Conservation (phyloP, 2,888 invertebrate species). For the Gonocerus acuteangulatus region DNA sequence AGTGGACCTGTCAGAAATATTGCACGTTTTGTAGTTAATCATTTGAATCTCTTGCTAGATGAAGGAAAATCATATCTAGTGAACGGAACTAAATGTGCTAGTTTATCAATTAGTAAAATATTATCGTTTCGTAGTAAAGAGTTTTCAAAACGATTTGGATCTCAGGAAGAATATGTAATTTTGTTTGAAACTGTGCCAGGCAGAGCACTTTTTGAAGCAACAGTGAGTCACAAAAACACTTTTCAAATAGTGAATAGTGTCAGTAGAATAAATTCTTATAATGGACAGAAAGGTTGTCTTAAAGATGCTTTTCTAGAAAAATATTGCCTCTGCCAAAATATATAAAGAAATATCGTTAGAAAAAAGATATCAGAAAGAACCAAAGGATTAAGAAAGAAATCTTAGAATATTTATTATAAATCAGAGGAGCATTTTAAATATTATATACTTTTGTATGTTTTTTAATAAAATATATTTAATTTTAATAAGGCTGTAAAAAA, state of each 20-base stretch:
- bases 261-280: slow-evolving; percentile 54
- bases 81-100: slow-evolving; percentile 46
- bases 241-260: slow-evolving; percentile 53
- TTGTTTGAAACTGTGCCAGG: slow-evolving; percentile 62
- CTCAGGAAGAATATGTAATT: slow-evolving; percentile 54
- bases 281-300: slow-evolving; percentile 49
- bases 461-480: too few relatives aligned
- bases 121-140: slow-evolving; percentile 48
- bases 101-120: slow-evolving; percentile 49
- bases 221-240: slow-evolving; percentile 44
- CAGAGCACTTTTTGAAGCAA: slow-evolving; percentile 61
- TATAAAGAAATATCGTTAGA: too few relatives aligned
- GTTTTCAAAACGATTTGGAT: slow-evolving; percentile 41
- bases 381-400: too few relatives aligned
- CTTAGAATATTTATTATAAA: too few relatives aligned
- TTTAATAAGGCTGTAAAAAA: too few relatives aligned
- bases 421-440: too few relatives aligned
- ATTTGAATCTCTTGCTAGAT: slow-evolving; percentile 30
- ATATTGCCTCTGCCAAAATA: slow-evolving; percentile 50
- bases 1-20: slow-evolving; percentile 31
- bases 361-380: too few relatives aligned
- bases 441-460: too few relatives aligned
- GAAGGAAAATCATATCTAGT: slow-evolving; percentile 21
- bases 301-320: slow-evolving; percentile 49
- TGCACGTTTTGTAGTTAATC: slow-evolving; percentile 30